Conservation (phyloP, 2,888 invertebrate genomes). For the Griposia aprilina region DNA sequence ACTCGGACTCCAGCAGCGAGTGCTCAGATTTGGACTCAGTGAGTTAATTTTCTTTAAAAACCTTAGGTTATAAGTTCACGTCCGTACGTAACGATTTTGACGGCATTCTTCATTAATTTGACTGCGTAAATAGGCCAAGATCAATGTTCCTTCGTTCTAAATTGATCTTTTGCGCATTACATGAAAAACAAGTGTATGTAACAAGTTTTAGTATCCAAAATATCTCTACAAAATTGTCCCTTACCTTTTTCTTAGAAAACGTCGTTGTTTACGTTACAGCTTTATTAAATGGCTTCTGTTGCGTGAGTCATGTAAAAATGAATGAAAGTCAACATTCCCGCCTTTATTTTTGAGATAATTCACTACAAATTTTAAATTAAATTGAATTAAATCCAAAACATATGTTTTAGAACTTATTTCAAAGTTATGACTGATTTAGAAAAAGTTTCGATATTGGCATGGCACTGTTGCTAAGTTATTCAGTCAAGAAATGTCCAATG, state of each 20-base stretch:
- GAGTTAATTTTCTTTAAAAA: slow-evolving; percentile 84
- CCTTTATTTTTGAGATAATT: slow-evolving; percentile 33
- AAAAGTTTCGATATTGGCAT: slow-evolving; percentile 40
- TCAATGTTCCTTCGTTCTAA: slow-evolving; percentile 80
- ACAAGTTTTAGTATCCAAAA: slow-evolving; percentile 32
- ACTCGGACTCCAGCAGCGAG: slow-evolving; percentile 95
- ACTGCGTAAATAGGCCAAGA: slow-evolving; percentile 86
- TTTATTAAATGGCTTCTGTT: slow-evolving; percentile 65
- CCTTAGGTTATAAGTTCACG: slow-evolving; percentile 77
- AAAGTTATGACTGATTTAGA: slow-evolving; percentile 12
- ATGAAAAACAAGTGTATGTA: slow-evolving; percentile 54
- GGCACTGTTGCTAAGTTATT: slow-evolving; percentile 48
- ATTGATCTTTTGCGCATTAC: slow-evolving; percentile 76
- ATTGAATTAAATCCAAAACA: background rate
- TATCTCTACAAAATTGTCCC: slow-evolving; percentile 47
- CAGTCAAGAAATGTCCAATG: slow-evolving; percentile 56
- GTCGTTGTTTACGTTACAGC: slow-evolving; percentile 69
- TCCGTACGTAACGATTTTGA: slow-evolving; percentile 75
- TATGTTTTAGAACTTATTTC: slow-evolving; percentile 6
- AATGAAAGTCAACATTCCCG: slow-evolving; percentile 67
- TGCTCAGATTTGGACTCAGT: slow-evolving; percentile 96
- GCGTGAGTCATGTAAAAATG: slow-evolving; percentile 78
- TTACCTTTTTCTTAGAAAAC: slow-evolving; percentile 64
- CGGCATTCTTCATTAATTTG: slow-evolving; percentile 83
- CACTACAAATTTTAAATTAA: slow-evolving; percentile 5